phyloP scores from a whole-genome alignment of 2,888 invertebrate genomes.

The Plagiodera versicolora region DNA sequence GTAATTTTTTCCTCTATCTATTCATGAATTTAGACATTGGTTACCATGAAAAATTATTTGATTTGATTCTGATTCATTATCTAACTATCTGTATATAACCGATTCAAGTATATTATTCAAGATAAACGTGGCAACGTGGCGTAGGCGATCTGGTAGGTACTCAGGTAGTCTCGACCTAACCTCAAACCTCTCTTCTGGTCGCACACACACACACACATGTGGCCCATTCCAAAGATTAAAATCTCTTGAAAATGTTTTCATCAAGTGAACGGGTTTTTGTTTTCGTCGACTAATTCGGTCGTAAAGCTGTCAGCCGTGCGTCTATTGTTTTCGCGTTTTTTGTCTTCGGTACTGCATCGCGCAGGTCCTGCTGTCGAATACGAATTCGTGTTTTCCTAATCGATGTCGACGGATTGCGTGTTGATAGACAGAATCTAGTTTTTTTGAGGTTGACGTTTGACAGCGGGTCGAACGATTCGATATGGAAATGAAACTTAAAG shows the following conservation, averaged over 20 bases:
- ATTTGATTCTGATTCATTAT: no score
- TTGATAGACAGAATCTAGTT: neutral
- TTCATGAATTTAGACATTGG: no score
- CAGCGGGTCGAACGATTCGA: neutral
- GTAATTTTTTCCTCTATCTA: no score
- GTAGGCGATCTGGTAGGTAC: neutral
- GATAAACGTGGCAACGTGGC: neutral
- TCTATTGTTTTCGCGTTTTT: constrained; percentile 33
- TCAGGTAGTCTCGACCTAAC: neutral
- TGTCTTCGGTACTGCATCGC: constrained; percentile 23
- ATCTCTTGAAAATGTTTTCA: constrained; percentile 35
- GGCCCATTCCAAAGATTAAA: constrained; percentile 29
- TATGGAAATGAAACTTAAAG: no score
- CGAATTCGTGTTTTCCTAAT: constrained; percentile 5
- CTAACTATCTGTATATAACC: no score
- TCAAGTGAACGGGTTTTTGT: constrained; percentile 36
- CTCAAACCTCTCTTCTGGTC: neutral
- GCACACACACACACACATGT: constrained; percentile 17
- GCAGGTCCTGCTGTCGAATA: constrained; percentile 26
- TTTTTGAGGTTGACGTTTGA: constrained; percentile 1
- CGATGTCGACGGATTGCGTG: constrained; percentile 5
- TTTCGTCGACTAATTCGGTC: constrained; percentile 36
- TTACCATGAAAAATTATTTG: no score
- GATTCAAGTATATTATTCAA: neutral
- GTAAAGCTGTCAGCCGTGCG: constrained; percentile 34